A percentile compares a stretch with the other conserved stretches of the same genome.
Evolutionary conservation across 2,113 vertebrate species (phyloP).

Genomic region (Redunca redunca): DNA sequence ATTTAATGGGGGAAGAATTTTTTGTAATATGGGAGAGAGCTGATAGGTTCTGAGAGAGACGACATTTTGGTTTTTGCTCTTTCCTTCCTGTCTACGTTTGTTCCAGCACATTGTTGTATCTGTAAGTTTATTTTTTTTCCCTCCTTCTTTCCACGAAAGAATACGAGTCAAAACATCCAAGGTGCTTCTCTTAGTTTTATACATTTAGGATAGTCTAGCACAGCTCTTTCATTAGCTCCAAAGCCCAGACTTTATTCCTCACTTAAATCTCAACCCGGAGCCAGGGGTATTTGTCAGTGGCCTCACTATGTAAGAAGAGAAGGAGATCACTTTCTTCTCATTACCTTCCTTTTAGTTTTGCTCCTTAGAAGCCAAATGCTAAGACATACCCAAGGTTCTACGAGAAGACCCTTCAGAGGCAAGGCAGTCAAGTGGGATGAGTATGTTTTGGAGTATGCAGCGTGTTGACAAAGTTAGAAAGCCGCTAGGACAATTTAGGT

Average conservation of each 20-base stretch:
- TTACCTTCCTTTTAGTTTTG: not conserved
- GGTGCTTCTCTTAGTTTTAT: not conserved
- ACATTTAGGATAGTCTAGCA: not conserved
- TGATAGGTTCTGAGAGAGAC: not conserved
- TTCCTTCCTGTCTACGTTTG: not conserved
- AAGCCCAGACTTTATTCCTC: not conserved
- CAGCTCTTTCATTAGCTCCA: not conserved
- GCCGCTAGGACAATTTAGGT: not conserved
- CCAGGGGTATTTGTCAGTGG: not conserved
- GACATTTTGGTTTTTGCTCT: not conserved
- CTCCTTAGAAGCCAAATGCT: not conserved
- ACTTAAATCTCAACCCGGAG: not conserved
- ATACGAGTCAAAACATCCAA: not conserved
- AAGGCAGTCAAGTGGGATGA: not conserved
- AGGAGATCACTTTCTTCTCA: not conserved
- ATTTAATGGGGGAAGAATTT: not conserved
- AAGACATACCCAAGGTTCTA: not conserved
- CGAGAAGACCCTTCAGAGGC: not conserved
- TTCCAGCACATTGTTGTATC: not conserved
- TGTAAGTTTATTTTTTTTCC: not conserved
- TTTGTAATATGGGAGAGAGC: not conserved
- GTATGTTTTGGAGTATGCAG: rapidly evolving
- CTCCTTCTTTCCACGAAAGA: not conserved
- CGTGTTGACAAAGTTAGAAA: not conserved
- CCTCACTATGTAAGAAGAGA: not conserved